Evolutionary conservation across 37 sponge, comb jelly and placozoan species (phyloP).

Genomic region (Agelas oroides): DNA sequence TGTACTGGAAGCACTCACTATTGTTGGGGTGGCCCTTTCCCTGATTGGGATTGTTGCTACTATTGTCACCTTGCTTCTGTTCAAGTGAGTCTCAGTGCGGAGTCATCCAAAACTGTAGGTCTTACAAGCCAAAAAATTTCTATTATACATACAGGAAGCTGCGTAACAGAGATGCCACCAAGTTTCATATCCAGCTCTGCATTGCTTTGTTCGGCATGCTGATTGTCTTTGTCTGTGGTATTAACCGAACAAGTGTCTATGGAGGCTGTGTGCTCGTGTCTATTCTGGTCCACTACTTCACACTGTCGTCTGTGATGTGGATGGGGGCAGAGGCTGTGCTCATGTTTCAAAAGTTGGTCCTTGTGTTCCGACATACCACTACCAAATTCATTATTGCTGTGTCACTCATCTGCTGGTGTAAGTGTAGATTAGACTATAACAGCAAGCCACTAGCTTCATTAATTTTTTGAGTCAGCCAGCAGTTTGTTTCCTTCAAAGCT

Average conservation of each 20-base stretch:
- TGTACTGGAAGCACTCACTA: conserved; percentile 35
- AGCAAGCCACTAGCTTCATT: too few species aligned
- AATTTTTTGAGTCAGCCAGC: too few species aligned
- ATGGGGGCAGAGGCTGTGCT: conserved; percentile 44
- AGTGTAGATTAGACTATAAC: too few species aligned
- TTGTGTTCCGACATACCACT: too few species aligned
- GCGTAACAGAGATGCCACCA: conserved; percentile 14
- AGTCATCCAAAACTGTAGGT: too few species aligned
- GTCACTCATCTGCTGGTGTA: too few species aligned
- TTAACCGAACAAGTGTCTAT: conserved; percentile 20
- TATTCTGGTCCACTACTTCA: conserved; percentile 47
- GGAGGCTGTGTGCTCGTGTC: conserved; percentile 35
- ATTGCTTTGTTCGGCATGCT: conserved; percentile 49
- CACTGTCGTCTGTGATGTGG: conserved; percentile 24
- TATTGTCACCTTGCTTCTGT: conserved; percentile 35
- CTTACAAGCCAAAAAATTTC: too few species aligned
- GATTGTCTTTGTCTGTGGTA: conserved; percentile 47
- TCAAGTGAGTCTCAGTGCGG: conserved; percentile 56
- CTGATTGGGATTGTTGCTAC: conserved; percentile 31
- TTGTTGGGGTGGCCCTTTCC: conserved; percentile 48
- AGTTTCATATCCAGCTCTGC: conserved; percentile 40
- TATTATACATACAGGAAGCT: conserved; percentile 23
- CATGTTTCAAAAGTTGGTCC: conserved; percentile 31
- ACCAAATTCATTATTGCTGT: too few species aligned
- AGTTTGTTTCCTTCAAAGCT: too few species aligned